Percentiles rank a stretch among this genome's conserved stretches.
These are phyloP conservation scores for Notiomystis cincta DNA, from an alignment of 2,113 vertebrate species.

Conservation along the genomic window DNA sequence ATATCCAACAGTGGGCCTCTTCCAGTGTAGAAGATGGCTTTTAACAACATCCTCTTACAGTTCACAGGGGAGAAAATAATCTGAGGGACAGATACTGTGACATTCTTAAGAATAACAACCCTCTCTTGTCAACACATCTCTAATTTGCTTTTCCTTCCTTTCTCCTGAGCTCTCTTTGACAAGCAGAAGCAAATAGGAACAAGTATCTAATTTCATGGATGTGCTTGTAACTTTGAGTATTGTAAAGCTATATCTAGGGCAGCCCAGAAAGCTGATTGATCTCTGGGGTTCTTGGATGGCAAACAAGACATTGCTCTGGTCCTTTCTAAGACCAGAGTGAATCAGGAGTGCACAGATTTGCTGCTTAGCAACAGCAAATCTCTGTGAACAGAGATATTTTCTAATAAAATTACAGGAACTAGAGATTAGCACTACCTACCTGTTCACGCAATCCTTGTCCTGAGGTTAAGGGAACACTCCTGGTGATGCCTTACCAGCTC, in stretches of 20 bases:
- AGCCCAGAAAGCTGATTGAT: slow-evolving; percentile 1
- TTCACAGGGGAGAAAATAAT: not conserved
- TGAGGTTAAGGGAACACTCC: not conserved
- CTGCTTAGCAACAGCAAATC: not conserved
- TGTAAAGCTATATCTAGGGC: not conserved
- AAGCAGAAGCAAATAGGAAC: slow-evolving; percentile 10
- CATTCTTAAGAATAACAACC: not conserved
- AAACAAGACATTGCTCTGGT: not conserved
- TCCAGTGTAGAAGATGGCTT: not conserved
- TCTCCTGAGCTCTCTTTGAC: not conserved
- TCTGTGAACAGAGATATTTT: not conserved
- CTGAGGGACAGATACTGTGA: not conserved
- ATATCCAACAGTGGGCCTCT: rapidly evolving
- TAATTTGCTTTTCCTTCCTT: not conserved
- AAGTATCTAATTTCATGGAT: not conserved
- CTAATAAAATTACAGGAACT: not conserved
- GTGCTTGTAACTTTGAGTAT: not conserved
- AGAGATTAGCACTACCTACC: not conserved
- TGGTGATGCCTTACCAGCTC: not conserved
- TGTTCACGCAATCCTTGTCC: not conserved
- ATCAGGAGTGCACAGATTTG: not conserved
- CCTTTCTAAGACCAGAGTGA: not conserved
- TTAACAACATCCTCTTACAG: not conserved
- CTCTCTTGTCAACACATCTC: not conserved
- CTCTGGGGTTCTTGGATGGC: not conserved